These are phyloP conservation scores for Scelioninae gen. 1 DNA, from an alignment of 2,888 invertebrate genomes.

Conservation along the genomic window DNA sequence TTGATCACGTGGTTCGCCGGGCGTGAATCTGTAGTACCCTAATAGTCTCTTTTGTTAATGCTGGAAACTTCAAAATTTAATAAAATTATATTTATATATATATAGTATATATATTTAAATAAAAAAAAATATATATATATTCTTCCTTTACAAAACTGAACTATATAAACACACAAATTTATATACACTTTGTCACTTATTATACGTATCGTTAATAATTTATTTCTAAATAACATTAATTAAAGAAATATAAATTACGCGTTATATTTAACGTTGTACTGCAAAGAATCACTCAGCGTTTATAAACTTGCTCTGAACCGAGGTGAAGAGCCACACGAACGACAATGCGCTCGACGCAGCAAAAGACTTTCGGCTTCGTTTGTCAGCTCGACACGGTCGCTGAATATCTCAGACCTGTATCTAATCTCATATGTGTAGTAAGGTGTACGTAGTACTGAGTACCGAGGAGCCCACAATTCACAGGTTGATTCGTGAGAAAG, in stretches of 20 bases:
- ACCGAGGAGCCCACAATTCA: constrained; percentile 48
- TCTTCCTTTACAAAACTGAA: no score
- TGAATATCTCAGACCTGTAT: constrained; percentile 69
- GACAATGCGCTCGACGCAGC: constrained; percentile 67
- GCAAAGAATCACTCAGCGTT: constrained; percentile 46
- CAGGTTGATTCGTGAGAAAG: constrained; percentile 60
- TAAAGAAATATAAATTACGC: constrained; percentile 8
- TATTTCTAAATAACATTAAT: background rate
- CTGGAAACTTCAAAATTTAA: no score
- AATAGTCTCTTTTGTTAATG: no score
- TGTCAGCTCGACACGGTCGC: constrained; percentile 69
- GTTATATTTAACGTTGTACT: constrained; percentile 28
- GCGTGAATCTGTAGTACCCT: no score
- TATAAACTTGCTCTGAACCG: constrained; percentile 60
- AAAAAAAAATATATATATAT: no score
- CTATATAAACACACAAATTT: no score
- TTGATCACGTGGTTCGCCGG: no score
- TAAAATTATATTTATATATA: no score
- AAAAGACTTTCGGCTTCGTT: constrained; percentile 71
- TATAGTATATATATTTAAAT: no score
- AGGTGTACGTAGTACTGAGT: constrained; percentile 48
- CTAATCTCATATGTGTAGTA: constrained; percentile 65
- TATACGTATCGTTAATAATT: background rate
- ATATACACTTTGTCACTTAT: background rate
- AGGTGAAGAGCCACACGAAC: constrained; percentile 64